Conservation (phyloP, 1,140 invertebrate species). For the Drosophila nannoptera region DNA sequence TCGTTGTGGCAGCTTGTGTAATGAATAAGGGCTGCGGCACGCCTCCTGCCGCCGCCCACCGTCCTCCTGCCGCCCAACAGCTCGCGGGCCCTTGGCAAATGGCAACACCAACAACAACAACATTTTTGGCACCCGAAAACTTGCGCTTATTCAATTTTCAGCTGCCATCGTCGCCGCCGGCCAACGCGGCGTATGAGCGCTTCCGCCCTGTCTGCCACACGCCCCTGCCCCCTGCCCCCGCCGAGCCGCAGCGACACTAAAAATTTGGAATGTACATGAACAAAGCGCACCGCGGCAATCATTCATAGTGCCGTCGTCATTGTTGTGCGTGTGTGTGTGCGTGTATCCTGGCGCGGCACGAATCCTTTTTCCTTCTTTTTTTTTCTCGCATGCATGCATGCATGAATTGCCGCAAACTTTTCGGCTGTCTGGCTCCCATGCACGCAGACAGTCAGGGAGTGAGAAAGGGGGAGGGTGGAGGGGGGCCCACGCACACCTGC, state of each 20-base stretch:
- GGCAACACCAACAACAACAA: conserved; percentile 31
- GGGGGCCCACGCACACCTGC: conserved; percentile 4
- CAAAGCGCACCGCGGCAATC: conserved; percentile 69
- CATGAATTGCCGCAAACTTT: conserved; percentile 66
- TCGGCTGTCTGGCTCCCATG: conserved; percentile 48
- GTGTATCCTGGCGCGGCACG: conserved; percentile 22
- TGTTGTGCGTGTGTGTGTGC: conserved; percentile 29
- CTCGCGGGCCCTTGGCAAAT: conserved; percentile 7
- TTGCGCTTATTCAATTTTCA: conserved; percentile 76
- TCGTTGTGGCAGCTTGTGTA: conserved; percentile 63
- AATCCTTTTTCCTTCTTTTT: conserved; percentile 74
- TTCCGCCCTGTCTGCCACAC: conserved; percentile 58
- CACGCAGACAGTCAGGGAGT: conserved; percentile 10
- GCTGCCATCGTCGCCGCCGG: conserved; percentile 45
- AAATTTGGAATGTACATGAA: conserved; percentile 68
- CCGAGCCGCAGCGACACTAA: neutral
- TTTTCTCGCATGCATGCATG: conserved; percentile 54
- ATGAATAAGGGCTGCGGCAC: conserved; percentile 53
- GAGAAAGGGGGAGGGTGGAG: neutral
- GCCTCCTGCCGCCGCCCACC: neutral
- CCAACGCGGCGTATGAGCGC: conserved; percentile 74
- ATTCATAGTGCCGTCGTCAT: conserved; percentile 68
- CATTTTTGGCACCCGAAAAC: conserved; percentile 74
- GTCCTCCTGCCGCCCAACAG: neutral
- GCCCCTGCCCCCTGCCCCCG: neutral